A percentile compares a stretch with the other conserved stretches of the same genome.
Conservation (phyloP, 2,113 vertebrate genomes). For the pig (Sus scrofa) region DNA sequence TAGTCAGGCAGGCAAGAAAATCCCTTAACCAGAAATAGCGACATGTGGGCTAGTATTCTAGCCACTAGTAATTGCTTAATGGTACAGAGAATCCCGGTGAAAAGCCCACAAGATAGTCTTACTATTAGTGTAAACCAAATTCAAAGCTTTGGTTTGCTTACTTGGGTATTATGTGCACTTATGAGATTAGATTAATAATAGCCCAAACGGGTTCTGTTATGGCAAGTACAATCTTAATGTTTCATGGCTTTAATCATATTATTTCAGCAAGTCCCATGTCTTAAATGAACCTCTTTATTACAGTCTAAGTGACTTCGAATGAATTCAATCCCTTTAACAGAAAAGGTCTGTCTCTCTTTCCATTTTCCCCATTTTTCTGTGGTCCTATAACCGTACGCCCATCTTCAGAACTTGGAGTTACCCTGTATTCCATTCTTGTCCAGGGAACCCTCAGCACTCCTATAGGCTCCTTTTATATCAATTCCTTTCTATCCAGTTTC, state of each 20-base stretch:
- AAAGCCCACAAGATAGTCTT: constrained; percentile 84
- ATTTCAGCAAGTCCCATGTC: constrained; percentile 81
- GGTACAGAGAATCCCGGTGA: constrained; percentile 76
- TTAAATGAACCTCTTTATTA: constrained; percentile 84
- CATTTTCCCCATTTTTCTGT: background rate
- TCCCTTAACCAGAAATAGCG: constrained; percentile 82
- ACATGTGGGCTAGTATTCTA: constrained; percentile 77
- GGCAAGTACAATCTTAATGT: constrained; percentile 81
- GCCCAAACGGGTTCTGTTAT: constrained; percentile 83
- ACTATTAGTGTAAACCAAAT: constrained; percentile 84
- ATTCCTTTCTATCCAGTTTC: no score
- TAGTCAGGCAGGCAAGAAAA: constrained; percentile 81
- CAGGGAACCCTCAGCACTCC: background rate
- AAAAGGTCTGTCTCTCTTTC: constrained; percentile 38
- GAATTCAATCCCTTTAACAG: constrained; percentile 59
- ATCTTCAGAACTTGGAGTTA: background rate
- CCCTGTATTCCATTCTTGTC: background rate
- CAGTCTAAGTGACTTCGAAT: constrained; percentile 73
- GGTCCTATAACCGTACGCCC: background rate
- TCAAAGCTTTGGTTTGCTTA: constrained; percentile 84
- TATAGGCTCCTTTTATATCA: background rate
- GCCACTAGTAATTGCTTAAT: constrained; percentile 85
- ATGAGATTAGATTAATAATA: constrained; percentile 88
- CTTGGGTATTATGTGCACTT: constrained; percentile 85
- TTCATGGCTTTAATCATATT: constrained; percentile 82